Evolutionary conservation across 2,888 invertebrate species (phyloP).

Genomic region (Cataglyphis albicans): DNA sequence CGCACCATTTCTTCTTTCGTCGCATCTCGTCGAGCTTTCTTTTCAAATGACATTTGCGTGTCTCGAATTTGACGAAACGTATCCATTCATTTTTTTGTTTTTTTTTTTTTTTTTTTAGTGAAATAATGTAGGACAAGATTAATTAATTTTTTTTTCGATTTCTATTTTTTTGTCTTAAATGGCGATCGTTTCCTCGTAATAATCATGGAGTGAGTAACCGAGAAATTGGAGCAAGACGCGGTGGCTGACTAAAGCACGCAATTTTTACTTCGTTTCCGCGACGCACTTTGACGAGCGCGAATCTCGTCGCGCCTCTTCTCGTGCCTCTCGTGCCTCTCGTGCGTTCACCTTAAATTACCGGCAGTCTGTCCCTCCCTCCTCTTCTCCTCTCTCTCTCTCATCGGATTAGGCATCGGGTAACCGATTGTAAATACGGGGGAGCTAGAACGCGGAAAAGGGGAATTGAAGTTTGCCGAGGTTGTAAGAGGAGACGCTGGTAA

Average conservation of each 20-base stretch:
- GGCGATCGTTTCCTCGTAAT: background rate
- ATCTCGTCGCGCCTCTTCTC: constrained; percentile 1
- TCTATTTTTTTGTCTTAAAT: background rate
- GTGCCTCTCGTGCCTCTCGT: constrained; percentile 11
- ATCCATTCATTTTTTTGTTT: background rate
- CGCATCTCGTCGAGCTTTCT: constrained; percentile 12
- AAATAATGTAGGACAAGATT: background rate
- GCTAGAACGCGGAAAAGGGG: constrained; percentile 70
- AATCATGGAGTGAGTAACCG: background rate
- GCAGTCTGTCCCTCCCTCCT: constrained; percentile 52
- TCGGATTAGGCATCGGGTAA: constrained; percentile 79
- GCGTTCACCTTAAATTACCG: constrained; percentile 71
- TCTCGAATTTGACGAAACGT: background rate
- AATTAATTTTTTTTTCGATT: background rate
- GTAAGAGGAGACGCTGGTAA: constrained; percentile 80
- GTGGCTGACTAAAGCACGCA: constrained; percentile 20
- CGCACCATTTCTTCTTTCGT: background rate
- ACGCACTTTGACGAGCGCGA: constrained; percentile 26
- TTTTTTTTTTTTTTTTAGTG: background rate
- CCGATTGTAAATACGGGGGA: constrained; percentile 79
- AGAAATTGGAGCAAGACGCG: constrained; percentile 9
- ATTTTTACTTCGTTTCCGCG: constrained; percentile 38
- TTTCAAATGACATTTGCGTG: constrained; percentile 9
- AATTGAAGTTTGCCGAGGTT: constrained; percentile 79
- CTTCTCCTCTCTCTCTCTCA: constrained; percentile 63